Percentiles rank a stretch among this genome's conserved stretches.
phyloP scores from a whole-genome alignment of 2,888 invertebrate species.

The Nesidiocoris tenuis region DNA sequence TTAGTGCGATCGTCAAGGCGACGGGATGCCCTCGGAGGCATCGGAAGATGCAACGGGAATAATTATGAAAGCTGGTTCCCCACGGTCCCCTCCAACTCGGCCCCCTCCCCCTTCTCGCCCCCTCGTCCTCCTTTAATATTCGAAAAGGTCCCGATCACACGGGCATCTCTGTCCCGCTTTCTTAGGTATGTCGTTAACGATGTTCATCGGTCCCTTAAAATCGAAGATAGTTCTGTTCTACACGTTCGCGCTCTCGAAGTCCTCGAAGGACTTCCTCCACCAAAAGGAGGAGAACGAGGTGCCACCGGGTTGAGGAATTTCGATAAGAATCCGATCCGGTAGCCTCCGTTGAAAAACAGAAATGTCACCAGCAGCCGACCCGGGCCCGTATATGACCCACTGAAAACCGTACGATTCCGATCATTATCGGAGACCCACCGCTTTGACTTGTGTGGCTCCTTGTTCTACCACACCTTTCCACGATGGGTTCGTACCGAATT shows the following conservation, averaged over 20 bases:
- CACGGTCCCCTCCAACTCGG: neutral
- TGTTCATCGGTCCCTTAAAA: neutral
- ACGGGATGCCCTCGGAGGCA: too few relatives aligned
- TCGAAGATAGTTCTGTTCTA: neutral
- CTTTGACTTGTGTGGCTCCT: too few relatives aligned
- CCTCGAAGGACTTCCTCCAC: neutral
- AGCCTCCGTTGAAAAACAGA: conserved; percentile 24
- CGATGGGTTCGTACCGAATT: too few relatives aligned
- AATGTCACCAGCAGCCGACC: conserved; percentile 21
- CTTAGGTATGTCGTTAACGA: neutral
- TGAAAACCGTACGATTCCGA: neutral
- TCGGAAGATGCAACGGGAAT: conserved; percentile 5
- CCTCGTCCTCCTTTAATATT: neutral
- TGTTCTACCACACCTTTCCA: too few relatives aligned
- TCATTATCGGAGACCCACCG: neutral
- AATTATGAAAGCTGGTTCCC: conserved; percentile 39
- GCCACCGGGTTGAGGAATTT: conserved; percentile 3
- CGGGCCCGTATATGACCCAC: neutral
- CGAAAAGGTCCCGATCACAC: neutral
- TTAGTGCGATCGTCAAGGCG: conserved; percentile 27
- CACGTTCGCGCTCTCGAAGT: neutral
- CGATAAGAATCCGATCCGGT: conserved; percentile 35
- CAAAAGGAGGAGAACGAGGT: neutral
- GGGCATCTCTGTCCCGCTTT: neutral
- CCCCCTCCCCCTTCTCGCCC: neutral